Evolutionary conservation across 2,888 invertebrate species (phyloP).

Genomic region (Synanthedon andrenaeformis): DNA sequence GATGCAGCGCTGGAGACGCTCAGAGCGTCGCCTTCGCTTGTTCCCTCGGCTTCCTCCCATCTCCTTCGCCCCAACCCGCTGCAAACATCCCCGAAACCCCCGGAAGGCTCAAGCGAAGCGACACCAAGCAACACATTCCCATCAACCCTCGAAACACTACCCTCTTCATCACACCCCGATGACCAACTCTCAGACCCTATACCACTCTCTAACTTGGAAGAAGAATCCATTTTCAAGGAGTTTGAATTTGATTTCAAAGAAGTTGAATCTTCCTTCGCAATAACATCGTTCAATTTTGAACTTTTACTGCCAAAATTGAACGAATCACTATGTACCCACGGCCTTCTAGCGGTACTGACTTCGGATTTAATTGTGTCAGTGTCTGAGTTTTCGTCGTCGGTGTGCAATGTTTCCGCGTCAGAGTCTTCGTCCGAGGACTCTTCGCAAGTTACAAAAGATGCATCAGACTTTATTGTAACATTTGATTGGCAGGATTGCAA

Average conservation of each 20-base stretch:
- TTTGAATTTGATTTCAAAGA: constrained; percentile 19
- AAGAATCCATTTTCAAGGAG: constrained; percentile 28
- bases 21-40: constrained; percentile 59
- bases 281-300: constrained; percentile 30
- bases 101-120: constrained; percentile 67
- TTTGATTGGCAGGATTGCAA: constrained; percentile 56
- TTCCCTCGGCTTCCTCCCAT: constrained; percentile 59
- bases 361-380: constrained; percentile 58
- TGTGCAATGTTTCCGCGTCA: constrained; percentile 45
- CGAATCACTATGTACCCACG: constrained; percentile 60
- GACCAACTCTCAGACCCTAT: constrained; percentile 49
- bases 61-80: constrained; percentile 65
- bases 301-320: constrained; percentile 44
- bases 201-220: constrained; percentile 52
- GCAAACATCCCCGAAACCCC: constrained; percentile 58
- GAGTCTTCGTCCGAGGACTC: constrained; percentile 54
- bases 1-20: constrained; percentile 62
- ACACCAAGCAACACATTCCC: constrained; percentile 45
- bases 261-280: constrained; percentile 31
- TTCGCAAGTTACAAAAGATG: constrained; percentile 50
- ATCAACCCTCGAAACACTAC: constrained; percentile 52
- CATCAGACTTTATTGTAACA: constrained; percentile 48
- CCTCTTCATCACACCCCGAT: constrained; percentile 49
- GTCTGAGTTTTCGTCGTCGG: constrained; percentile 54
- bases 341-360: constrained; percentile 46